Evolutionary conservation across 2,113 vertebrate genomes (phyloP).

Genomic region (Emydocephalus ijimae): DNA sequence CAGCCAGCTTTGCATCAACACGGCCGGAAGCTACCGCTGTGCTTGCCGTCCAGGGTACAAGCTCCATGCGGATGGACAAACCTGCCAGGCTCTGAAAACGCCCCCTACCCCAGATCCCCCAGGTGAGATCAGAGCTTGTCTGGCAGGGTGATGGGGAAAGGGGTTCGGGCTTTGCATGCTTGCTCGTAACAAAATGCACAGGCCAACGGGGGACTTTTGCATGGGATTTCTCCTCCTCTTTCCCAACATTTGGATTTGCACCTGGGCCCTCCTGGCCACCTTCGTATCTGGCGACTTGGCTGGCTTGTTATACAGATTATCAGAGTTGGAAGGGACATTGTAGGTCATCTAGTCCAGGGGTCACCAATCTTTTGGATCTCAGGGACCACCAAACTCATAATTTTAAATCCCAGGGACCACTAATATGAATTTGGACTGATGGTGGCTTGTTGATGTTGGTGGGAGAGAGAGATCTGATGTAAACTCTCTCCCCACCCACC

Average conservation of each 20-base stretch:
- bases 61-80: constrained; percentile 60
- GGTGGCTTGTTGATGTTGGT: too few relatives aligned
- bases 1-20: constrained; percentile 80
- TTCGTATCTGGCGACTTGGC: not conserved
- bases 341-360: too few relatives aligned
- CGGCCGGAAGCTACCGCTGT: constrained; percentile 78
- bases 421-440: too few relatives aligned
- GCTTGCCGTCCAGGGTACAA: constrained; percentile 71
- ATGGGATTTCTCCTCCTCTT: not conserved
- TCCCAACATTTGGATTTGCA: too few relatives aligned
- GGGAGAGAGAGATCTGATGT: too few relatives aligned
- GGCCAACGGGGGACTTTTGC: not conserved
- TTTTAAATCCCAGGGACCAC: too few relatives aligned
- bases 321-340: too few relatives aligned
- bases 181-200: not conserved
- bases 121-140: constrained; percentile 43
- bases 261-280: not conserved
- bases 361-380: too few relatives aligned
- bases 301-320: not conserved
- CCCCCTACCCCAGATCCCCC: constrained; percentile 5
- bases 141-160: not conserved
- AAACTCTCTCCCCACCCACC: too few relatives aligned
- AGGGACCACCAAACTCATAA: too few relatives aligned
- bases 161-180: not conserved
- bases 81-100: constrained; percentile 58